Conservation (phyloP, 2,888 invertebrate species). For the Trileptium ribeirensis region DNA sequence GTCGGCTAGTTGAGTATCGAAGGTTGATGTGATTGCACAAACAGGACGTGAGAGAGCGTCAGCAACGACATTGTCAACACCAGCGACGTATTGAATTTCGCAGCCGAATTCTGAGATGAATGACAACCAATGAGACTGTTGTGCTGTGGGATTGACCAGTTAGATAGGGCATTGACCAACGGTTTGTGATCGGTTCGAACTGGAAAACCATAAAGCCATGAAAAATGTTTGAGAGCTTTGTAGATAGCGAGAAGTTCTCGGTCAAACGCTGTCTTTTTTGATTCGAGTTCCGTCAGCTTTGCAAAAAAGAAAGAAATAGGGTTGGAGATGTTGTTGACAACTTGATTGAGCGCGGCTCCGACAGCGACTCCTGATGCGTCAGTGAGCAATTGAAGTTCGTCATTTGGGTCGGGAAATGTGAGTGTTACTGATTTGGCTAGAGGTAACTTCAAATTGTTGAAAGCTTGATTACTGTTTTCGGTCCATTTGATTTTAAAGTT, state of each 20-base stretch:
- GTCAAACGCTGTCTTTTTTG: background rate
- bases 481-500: background rate
- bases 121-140: conserved; percentile 1
- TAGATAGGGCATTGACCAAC: too few relatives aligned
- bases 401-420: too few relatives aligned
- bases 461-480: background rate
- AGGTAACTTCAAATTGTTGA: background rate
- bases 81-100: too few relatives aligned
- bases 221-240: background rate
- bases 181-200: conserved; percentile 4
- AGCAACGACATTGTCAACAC: too few relatives aligned
- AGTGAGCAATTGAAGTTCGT: background rate
- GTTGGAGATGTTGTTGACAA: background rate
- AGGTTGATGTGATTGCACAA: background rate
- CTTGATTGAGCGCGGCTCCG: conserved; percentile 5
- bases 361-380: background rate
- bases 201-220: background rate
- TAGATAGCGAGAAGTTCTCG: background rate
- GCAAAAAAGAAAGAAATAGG: background rate
- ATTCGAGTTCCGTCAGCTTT: background rate
- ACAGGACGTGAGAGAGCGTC: background rate
- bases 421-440: background rate
- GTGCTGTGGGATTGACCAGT: background rate
- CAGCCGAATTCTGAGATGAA: background rate
- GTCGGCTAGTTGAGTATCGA: background rate